Conservation (phyloP, 2,113 vertebrate genomes). For the Trinectes maculatus region DNA sequence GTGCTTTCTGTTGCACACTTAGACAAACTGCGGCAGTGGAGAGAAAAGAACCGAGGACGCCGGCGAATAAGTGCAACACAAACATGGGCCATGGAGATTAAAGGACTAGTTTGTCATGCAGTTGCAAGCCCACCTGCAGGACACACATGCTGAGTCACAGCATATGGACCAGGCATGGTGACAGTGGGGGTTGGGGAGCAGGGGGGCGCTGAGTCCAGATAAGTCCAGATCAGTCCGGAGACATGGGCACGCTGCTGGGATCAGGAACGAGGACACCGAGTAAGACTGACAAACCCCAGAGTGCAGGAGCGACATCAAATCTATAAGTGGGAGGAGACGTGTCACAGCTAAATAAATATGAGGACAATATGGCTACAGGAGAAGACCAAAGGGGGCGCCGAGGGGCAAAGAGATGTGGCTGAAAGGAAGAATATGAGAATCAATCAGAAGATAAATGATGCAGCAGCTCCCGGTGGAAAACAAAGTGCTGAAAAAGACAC, state of each 20-base stretch:
- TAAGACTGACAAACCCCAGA: conserved; percentile 47
- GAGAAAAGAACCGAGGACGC: background rate
- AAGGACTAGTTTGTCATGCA: conserved; percentile 22
- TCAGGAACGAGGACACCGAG: conserved; percentile 25
- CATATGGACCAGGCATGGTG: conserved; percentile 26
- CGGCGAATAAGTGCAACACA: background rate
- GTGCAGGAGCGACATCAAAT: conserved; percentile 58
- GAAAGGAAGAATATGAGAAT: conserved; percentile 49
- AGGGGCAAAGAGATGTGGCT: conserved; percentile 27
- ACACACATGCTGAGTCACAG: conserved; percentile 46
- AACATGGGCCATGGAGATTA: conserved; percentile 30
- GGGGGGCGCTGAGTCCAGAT: conserved; percentile 17
- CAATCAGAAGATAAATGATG: conserved; percentile 65
- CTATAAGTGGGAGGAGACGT: conserved; percentile 71
- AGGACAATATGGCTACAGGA: conserved; percentile 47
- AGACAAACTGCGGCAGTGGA: background rate
- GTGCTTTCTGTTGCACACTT: conserved; percentile 32
- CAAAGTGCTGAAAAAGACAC: conserved; percentile 36
- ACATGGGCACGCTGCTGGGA: conserved; percentile 51
- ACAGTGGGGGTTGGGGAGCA: too few species aligned
- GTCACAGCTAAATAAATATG: conserved; percentile 59
- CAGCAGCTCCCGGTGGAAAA: conserved; percentile 41
- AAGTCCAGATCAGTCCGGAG: conserved; percentile 17
- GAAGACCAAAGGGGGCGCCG: conserved; percentile 35
- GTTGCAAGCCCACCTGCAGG: conserved; percentile 45